Evolutionary conservation across 2,888 invertebrate species (phyloP), one percentile per base, ranked within the genome.

Genomic region (Pyrochroa serraticornis): DNA sequence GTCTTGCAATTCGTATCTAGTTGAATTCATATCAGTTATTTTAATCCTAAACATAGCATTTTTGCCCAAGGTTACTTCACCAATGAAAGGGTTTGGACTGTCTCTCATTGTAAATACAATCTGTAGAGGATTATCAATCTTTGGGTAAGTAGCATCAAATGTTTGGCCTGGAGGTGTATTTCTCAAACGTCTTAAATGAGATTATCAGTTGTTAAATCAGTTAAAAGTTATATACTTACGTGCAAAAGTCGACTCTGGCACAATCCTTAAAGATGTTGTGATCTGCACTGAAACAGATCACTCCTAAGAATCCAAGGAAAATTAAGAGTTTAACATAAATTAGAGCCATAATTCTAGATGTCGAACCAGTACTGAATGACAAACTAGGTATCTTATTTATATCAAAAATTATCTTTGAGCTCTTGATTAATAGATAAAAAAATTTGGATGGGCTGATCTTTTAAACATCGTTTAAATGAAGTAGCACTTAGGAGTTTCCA

Each of bases 21-120:
- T 39, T 7, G 41, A 42, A 22, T 50, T 22, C 1, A 42, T 32
- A n/a, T 50, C 50, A 13, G 31, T 50, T 6, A 50, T 50, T 50
- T 42, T 50, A 5, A 50, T 14, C 12, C 50, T 6, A 32, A 50
- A 8, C 5, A 39, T 42, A 34, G 32, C 39, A 33, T 42, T 42
- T 34, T 42, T 41, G 8, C 12, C 13, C 14, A 34, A 10, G n/a
- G 7, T 13, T 7, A 50, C 33, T 6, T n/a, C 12, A 6, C 34
- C 35, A 8, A 7, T 32, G 9, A 50, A 22, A 14, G 31, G 7
- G 8, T 39, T 32, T n/a, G 10, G n/a, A 8, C 35, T 41, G n/a
- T 7, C 41, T n/a, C 8, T 33, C 7, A 41, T 5, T 5, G 7
- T 33, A 32, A 50, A 42, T 8, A n/a, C 32, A 6, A 39, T 38